A percentile compares a stretch with the other conserved stretches of the same genome.
phyloP scores from a whole-genome alignment of 2,888 invertebrate genomes.

The Ephialtes manifestator region DNA sequence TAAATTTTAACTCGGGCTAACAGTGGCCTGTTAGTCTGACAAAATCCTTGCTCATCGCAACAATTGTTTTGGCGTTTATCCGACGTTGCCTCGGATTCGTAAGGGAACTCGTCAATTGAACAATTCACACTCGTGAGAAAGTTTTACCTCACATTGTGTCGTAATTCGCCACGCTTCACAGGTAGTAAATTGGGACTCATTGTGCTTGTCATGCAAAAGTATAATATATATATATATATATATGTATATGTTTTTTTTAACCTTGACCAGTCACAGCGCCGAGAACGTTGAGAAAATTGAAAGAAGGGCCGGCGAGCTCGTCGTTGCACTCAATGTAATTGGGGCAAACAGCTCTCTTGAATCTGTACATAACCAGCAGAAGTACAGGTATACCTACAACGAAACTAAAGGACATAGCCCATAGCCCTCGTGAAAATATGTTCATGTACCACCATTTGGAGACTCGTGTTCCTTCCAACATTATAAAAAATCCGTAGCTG shows the following conservation, averaged over 20 bases:
- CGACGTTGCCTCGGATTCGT: too few relatives aligned
- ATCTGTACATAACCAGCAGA: conserved; percentile 69
- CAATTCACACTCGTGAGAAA: too few relatives aligned
- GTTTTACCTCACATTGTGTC: too few relatives aligned
- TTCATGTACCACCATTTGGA: conserved; percentile 77
- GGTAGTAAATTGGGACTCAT: too few relatives aligned
- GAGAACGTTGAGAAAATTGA: conserved; percentile 75
- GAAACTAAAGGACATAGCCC: conserved; percentile 72
- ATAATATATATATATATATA: too few relatives aligned
- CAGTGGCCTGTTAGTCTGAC: too few relatives aligned
- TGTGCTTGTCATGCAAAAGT: too few relatives aligned
- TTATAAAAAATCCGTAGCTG: conserved; percentile 77
- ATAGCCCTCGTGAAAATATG: conserved; percentile 74
- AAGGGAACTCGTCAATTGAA: too few relatives aligned
- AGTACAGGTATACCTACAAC: conserved; percentile 68
- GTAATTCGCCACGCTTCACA: too few relatives aligned
- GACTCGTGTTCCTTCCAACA: conserved; percentile 73
- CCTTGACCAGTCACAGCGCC: conserved; percentile 79
- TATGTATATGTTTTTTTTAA: conserved; percentile 51
- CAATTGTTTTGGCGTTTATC: too few relatives aligned
- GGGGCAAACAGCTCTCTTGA: conserved; percentile 68
- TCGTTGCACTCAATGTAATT: conserved; percentile 69
- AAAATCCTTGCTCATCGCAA: too few relatives aligned
- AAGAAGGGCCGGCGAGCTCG: conserved; percentile 74
- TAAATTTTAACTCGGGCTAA: too few relatives aligned